Base-by-base conservation (phyloP, 1,140 invertebrate species). In the Fopius arisanus region DNA sequence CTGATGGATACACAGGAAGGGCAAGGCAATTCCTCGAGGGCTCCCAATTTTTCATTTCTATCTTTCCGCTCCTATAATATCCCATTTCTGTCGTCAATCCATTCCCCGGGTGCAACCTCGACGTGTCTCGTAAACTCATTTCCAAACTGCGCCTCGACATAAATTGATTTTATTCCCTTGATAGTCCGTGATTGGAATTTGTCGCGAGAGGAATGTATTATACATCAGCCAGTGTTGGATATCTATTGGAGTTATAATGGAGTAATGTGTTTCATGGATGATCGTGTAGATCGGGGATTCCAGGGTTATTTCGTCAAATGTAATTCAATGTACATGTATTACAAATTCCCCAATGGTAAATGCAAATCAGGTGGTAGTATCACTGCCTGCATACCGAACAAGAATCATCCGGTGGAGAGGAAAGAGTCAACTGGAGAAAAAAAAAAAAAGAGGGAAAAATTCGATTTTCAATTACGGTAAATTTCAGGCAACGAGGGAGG, bases 101-200 rank as follows among this genome's bases (percentile, higher is more conserved):
- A 65, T 65, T 65, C 62, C 62, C 62, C 14, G 3, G 29, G 28
- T 29, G 33, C 62, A 65, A 65, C 33, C 62, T 59, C 62, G 28
- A 65, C 29, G 62, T 65, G 21, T 14, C 29, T 65, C 62, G 62
- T 65, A 65, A 33, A 65, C 59, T 71, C 37, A 71, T 65, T 71
- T 43, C 59, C 31, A 65, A 71, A 69, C 62, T 71, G 26, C 69
- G 54, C 62, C 37, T 65, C 31, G 40, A 43, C 69, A 63, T 71
- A 41, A 63, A 71, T 63, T 26, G 33, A 65, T 65, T 71, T 71
- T 71, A 65, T 65, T 71, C 40, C 33, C 28, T 16, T 31, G 54
- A 63, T 62, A 41, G 1, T 40, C 33, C 59, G 54, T 71, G 69
- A 71, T 65, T 59, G 43, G 37, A 65, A 62, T 71, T 65, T 19